Evolutionary conservation across 2,888 invertebrate genomes (phyloP).

Genomic region (Amblyteles armatorius): DNA sequence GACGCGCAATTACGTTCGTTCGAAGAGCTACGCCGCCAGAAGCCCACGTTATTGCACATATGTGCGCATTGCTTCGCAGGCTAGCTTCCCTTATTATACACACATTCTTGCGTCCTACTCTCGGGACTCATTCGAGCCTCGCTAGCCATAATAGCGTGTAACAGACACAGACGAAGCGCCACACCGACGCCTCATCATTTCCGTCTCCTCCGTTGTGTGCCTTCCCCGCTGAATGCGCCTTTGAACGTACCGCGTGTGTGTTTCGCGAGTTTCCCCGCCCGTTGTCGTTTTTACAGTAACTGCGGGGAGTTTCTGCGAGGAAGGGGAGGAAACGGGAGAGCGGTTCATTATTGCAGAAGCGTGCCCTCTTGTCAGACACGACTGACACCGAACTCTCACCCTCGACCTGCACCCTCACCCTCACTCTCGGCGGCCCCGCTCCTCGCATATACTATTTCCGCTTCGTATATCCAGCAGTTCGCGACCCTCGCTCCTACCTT

Average conservation of each 20-base stretch:
- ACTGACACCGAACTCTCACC: conserved; percentile 72
- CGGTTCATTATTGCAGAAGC: conserved; percentile 78
- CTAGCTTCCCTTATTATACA: neutral
- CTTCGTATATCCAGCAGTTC: conserved; percentile 18
- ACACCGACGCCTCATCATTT: conserved; percentile 12
- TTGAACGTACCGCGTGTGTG: conserved; percentile 48
- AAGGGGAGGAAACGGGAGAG: conserved; percentile 66
- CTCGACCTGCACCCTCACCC: conserved; percentile 61
- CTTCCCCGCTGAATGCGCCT: neutral
- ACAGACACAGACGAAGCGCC: conserved; percentile 8
- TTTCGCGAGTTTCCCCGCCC: conserved; percentile 39
- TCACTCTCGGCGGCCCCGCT: conserved; percentile 18
- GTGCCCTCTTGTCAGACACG: conserved; percentile 75
- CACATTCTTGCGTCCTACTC: conserved; percentile 5
- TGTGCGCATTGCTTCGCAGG: conserved; percentile 1
- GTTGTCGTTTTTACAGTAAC: conserved; percentile 61
- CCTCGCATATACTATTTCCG: conserved; percentile 33
- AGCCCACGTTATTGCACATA: conserved; percentile 1
- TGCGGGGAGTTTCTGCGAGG: conserved; percentile 35
- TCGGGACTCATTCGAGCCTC: neutral
- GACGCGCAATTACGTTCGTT: conserved; percentile 48
- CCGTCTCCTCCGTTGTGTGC: conserved; percentile 18
- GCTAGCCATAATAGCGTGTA: neutral
- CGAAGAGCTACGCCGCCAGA: conserved; percentile 11
- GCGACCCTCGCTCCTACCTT: conserved; percentile 48